Conservation (phyloP, 2,888 invertebrate genomes). For the Carterocephalus palaemon region DNA sequence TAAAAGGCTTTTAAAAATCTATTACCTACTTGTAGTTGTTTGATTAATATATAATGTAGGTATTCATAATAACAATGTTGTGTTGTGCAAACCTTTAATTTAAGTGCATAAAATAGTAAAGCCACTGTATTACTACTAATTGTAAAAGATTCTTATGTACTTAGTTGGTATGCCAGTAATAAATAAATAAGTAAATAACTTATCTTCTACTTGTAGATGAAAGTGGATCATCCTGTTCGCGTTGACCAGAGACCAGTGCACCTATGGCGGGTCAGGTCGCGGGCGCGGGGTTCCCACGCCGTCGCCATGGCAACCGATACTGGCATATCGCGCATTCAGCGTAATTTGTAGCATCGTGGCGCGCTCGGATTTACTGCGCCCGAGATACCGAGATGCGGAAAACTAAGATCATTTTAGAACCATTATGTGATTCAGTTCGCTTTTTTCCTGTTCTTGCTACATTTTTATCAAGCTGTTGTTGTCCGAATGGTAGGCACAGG, state of each 20-base stretch:
- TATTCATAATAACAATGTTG: too few relatives aligned
- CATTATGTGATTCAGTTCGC: slow-evolving; percentile 23
- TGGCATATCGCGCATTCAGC: slow-evolving; percentile 59
- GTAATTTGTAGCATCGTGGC: slow-evolving; percentile 70
- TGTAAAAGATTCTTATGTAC: too few relatives aligned
- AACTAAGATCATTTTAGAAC: slow-evolving; percentile 23
- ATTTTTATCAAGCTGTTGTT: neutral
- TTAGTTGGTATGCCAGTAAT: too few relatives aligned
- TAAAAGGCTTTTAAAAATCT: too few relatives aligned
- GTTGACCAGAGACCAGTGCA: slow-evolving; percentile 25
- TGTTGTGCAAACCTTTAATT: too few relatives aligned
- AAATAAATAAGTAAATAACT: too few relatives aligned
- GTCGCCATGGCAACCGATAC: slow-evolving; percentile 60
- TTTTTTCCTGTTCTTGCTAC: slow-evolving; percentile 22
- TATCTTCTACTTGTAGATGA: too few relatives aligned
- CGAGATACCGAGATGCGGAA: slow-evolving; percentile 39
- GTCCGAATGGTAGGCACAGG: neutral
- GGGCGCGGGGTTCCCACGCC: slow-evolving; percentile 53
- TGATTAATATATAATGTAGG: too few relatives aligned
- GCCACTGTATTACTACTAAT: too few relatives aligned
- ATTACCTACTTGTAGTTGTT: too few relatives aligned
- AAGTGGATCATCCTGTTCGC: slow-evolving; percentile 15
- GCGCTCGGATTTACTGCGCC: slow-evolving; percentile 53
- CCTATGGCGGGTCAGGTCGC: slow-evolving; percentile 25
- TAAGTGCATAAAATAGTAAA: too few relatives aligned